Evolutionary conservation across 2,888 invertebrate genomes (phyloP).

Genomic region (Catonia carolina): DNA sequence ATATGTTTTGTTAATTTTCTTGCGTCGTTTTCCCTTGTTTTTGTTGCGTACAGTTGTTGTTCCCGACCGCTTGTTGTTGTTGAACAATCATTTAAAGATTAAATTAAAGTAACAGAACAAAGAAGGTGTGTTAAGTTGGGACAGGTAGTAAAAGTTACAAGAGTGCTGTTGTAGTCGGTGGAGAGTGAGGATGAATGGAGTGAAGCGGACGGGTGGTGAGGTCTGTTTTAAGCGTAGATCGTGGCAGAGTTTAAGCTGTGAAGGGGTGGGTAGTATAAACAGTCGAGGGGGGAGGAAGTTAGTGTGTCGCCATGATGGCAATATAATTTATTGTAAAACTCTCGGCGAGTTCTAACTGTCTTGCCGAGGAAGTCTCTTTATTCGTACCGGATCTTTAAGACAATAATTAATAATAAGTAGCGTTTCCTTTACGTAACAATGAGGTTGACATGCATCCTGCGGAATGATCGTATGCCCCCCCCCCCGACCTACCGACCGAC

Average conservation of each 20-base stretch:
- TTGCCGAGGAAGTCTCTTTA: constrained; percentile 17
- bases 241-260: constrained; percentile 1
- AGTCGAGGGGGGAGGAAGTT: constrained; percentile 17
- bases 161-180: too few relatives aligned
- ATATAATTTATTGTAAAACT: constrained; percentile 22
- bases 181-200: not conserved
- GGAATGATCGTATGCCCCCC: too few relatives aligned
- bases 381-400: constrained; percentile 27
- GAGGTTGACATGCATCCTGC: too few relatives aligned
- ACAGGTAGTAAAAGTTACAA: too few relatives aligned
- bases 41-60: too few relatives aligned
- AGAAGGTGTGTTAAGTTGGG: too few relatives aligned
- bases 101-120: too few relatives aligned
- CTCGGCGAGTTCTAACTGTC: constrained; percentile 23
- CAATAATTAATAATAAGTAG: constrained; percentile 28
- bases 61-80: too few relatives aligned
- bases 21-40: too few relatives aligned
- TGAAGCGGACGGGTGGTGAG: not conserved
- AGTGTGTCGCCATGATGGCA: constrained; percentile 22
- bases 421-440: constrained; percentile 16
- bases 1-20: too few relatives aligned
- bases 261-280: constrained; percentile 7
- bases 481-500: too few relatives aligned
- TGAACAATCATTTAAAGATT: too few relatives aligned
- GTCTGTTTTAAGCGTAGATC: constrained; percentile 15